Percentiles rank a stretch among this genome's conserved stretches.
Evolutionary conservation across 2,888 invertebrate genomes (phyloP).

Genomic region (Lasioglossum marginatum): DNA sequence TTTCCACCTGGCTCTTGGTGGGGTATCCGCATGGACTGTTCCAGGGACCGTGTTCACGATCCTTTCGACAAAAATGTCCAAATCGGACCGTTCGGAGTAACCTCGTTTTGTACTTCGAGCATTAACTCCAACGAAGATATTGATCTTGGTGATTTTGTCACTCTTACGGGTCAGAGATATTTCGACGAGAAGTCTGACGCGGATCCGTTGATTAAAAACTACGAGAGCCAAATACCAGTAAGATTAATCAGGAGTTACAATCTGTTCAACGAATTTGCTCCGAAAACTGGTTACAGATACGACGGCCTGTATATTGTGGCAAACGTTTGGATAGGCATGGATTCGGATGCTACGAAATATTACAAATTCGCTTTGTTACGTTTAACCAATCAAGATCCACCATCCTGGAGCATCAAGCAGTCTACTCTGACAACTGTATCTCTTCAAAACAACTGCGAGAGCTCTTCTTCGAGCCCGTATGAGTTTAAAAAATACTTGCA

Average conservation of each 20-base stretch:
- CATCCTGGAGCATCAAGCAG: conserved; percentile 66
- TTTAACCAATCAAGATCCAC: conserved; percentile 73
- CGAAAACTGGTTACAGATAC: conserved; percentile 81
- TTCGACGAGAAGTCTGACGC: conserved; percentile 37
- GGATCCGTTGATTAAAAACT: conserved; percentile 77
- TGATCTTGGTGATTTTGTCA: conserved; percentile 79
- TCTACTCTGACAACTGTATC: not conserved
- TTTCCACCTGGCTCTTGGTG: conserved; percentile 81
- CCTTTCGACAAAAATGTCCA: conserved; percentile 78
- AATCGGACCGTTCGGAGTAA: conserved; percentile 78
- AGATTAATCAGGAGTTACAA: conserved; percentile 80
- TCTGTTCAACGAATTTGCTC: conserved; percentile 78
- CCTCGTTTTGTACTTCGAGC: conserved; percentile 79
- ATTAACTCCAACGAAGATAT: conserved; percentile 74
- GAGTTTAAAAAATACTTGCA: conserved; percentile 53
- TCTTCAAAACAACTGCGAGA: not conserved
- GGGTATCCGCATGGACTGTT: conserved; percentile 83
- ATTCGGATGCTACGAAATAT: conserved; percentile 66
- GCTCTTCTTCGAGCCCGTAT: conserved; percentile 15
- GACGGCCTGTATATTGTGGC: conserved; percentile 80
- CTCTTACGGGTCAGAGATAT: conserved; percentile 74
- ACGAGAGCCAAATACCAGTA: conserved; percentile 78
- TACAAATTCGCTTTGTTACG: conserved; percentile 79
- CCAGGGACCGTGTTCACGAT: conserved; percentile 79
- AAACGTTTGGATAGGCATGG: conserved; percentile 77